Conservation (phyloP, 2,888 invertebrate species). For the Drosophila heteroneura region DNA sequence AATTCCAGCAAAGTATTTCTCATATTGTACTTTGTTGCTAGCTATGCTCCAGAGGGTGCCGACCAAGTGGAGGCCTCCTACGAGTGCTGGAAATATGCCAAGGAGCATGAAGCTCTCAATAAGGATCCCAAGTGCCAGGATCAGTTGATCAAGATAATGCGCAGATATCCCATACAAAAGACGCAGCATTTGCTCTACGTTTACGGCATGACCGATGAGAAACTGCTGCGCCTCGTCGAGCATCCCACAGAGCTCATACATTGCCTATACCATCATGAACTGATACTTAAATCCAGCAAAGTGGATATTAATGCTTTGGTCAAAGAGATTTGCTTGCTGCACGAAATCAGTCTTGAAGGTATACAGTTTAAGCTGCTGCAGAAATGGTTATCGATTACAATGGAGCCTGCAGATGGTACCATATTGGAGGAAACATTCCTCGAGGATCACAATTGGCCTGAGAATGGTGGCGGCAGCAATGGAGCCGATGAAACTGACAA, state of each 20-base stretch:
- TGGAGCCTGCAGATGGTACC: conserved; percentile 71
- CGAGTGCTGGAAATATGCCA: conserved; percentile 84
- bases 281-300: conserved; percentile 82
- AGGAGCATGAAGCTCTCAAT: conserved; percentile 69
- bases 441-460: conserved; percentile 79
- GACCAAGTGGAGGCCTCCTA: conserved; percentile 85
- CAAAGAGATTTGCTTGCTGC: conserved; percentile 82
- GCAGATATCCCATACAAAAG: conserved; percentile 84
- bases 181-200: conserved; percentile 84
- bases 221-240: conserved; percentile 82
- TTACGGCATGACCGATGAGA: conserved; percentile 83
- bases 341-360: conserved; percentile 76
- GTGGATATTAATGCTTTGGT: conserved; percentile 84
- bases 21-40: conserved; percentile 84
- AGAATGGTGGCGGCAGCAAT: conserved; percentile 30
- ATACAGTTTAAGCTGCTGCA: conserved; percentile 83
- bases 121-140: conserved; percentile 78
- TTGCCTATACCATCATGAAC: conserved; percentile 82
- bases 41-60: conserved; percentile 84
- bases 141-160: conserved; percentile 82
- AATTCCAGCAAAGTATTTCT: conserved; percentile 81
- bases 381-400: conserved; percentile 83
- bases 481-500: conserved; percentile 51
- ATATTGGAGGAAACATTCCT: conserved; percentile 84
- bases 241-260: conserved; percentile 83